Evolutionary conservation across 1,140 invertebrate species (phyloP), one percentile per base, ranked within the genome.

Genomic region (Microplitis mediator): DNA sequence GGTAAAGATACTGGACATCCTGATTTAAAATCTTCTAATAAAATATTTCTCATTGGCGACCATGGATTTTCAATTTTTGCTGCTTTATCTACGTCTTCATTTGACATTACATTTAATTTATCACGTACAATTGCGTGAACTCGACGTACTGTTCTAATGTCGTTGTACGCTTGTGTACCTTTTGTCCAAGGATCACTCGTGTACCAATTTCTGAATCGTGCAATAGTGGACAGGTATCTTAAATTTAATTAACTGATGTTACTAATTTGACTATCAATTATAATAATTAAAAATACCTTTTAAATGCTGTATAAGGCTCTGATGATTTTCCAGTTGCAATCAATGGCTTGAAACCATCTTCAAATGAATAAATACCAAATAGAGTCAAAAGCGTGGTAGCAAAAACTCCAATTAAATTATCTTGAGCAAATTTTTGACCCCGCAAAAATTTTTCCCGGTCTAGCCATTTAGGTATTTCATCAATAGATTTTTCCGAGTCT

Each of bases 301-400:
- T 90, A 79, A 94, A 95, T 0, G 94, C 90, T 0, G 88, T 89
- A 16, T 87, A 88, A 0, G 88, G 83, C 4, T 89, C 90, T 39
- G 88, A 89, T 1, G 92, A 94, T 71, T 91, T 90, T 0, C 89
- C 86, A 0, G 92, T 92, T 0, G 90, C 84, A 4, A 91, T 87
- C 0, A 95, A 80, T 0, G 94, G 86, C 4, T 88, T 85, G 0
- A 94, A 77, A 51, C 92, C 91, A 3, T 90, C 88, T 0, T 91
- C 90, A 14, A 93, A 87, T 0, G 90, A 86, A 31, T 94, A 86
- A 6, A 93, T 84, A 0, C 88, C 82, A 13, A 93, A 80, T 0
- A 94, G 84, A 0, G 92, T 91, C 13, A 90, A 71, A 16, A 93
- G 62, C 84, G 91, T 91, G 0, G 89, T 85, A 0, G 89, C 86